phyloP scores from a whole-genome alignment of 2,797 vertebrate species.

The Echeneis naucrates region DNA sequence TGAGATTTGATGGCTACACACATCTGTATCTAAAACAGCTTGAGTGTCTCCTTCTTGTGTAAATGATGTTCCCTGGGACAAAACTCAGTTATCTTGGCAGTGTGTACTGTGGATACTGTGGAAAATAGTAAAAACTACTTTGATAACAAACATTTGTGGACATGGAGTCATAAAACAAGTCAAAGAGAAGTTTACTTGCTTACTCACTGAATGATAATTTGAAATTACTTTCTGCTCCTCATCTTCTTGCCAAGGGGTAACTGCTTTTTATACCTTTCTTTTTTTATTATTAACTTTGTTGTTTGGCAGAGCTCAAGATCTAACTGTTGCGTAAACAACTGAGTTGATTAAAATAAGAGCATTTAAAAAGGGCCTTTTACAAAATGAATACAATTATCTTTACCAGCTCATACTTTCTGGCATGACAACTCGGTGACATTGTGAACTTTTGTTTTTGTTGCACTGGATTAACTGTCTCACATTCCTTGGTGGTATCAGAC shows the following conservation, averaged over 20 bases:
- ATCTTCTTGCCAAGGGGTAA: not conserved
- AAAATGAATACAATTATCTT: not conserved
- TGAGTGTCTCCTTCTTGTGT: too few species aligned
- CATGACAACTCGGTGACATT: constrained; percentile 11
- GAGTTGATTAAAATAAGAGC: not conserved
- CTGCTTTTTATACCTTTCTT: not conserved
- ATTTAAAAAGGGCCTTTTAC: not conserved
- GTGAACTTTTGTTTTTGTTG: constrained; percentile 33
- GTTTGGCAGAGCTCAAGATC: not conserved
- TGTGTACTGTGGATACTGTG: constrained; percentile 30
- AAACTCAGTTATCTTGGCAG: constrained; percentile 33
- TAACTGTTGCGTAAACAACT: not conserved
- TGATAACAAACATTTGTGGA: constrained; percentile 43
- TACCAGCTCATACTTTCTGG: not conserved
- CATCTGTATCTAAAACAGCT: not conserved
- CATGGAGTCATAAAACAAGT: constrained; percentile 16
- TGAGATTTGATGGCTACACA: not conserved
- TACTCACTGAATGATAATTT: not conserved
- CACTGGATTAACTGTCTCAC: constrained; percentile 44
- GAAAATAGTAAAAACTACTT: constrained; percentile 38
- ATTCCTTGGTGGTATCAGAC: constrained; percentile 48
- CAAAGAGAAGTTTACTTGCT: constrained; percentile 6
- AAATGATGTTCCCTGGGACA: not conserved
- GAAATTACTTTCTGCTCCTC: not conserved
- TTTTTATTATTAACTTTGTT: not conserved